phyloP scores from a whole-genome alignment of 2,113 vertebrate species.

The Bagarius yarrelli region DNA sequence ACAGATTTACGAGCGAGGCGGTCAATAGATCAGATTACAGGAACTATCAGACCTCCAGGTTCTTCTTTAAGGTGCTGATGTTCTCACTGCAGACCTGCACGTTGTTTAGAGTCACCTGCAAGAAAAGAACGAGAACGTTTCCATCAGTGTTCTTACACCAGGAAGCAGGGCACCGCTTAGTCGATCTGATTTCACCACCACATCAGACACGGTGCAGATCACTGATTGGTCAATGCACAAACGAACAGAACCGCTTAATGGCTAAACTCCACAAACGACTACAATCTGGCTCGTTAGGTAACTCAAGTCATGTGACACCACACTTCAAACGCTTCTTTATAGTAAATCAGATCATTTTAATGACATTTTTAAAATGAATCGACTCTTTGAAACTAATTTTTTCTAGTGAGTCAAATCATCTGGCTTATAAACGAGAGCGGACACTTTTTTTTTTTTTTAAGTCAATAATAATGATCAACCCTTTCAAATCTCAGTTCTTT shows the following conservation, averaged over 20 bases:
- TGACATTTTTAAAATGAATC: too few relatives aligned
- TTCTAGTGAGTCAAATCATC: too few relatives aligned
- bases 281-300: too few relatives aligned
- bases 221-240: neutral
- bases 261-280: neutral
- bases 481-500: too few relatives aligned
- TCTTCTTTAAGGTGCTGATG: constrained; percentile 94
- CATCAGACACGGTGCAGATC: neutral
- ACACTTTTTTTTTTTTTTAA: too few relatives aligned
- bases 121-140: neutral
- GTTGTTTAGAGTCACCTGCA: constrained; percentile 92
- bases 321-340: neutral
- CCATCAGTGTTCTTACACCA: neutral
- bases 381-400: too few relatives aligned
- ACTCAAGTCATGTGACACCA: too few relatives aligned
- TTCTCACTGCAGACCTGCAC: constrained; percentile 96
- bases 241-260: neutral
- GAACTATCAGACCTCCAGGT: constrained; percentile 80
- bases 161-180: neutral
- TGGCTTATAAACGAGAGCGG: too few relatives aligned
- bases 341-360: too few relatives aligned
- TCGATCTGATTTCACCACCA: neutral
- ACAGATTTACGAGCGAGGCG: neutral
- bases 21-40: neutral
- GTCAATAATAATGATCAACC: too few relatives aligned